Evolutionary conservation across 2,113 vertebrate genomes (phyloP).

Genomic region (Poeciliopsis occidentalis): DNA sequence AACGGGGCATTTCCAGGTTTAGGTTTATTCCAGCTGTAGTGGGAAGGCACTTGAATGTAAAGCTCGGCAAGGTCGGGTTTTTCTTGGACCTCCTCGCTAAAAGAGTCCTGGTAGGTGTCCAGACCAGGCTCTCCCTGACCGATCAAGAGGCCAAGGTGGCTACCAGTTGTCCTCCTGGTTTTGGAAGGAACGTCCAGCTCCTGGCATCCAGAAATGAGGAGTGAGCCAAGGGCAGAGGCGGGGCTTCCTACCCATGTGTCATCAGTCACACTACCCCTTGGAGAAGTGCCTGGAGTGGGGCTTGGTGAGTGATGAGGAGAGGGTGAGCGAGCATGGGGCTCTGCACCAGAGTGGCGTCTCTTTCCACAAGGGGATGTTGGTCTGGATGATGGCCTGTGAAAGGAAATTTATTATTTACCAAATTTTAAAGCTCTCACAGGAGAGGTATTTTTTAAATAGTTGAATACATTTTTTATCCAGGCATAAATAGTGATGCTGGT

Average conservation of each 20-base stretch:
- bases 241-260: too few species aligned
- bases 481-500: too few species aligned
- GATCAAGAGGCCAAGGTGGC: slow-evolving; percentile 80
- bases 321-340: slow-evolving; percentile 84
- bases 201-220: too few species aligned
- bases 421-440: not conserved
- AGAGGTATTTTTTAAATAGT: too few species aligned
- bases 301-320: slow-evolving; percentile 93
- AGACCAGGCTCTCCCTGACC: slow-evolving; percentile 84
- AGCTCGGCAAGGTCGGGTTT: slow-evolving; percentile 86
- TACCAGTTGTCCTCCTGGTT: slow-evolving; percentile 91
- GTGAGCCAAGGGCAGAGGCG: too few species aligned
- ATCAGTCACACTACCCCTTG: too few species aligned
- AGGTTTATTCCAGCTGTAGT: slow-evolving; percentile 94
- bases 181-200: too few species aligned
- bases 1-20: slow-evolving; percentile 90
- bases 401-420: slow-evolving; percentile 48
- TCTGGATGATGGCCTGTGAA: slow-evolving; percentile 88
- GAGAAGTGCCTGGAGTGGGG: too few species aligned
- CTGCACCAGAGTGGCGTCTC: slow-evolving; percentile 89
- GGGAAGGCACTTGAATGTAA: slow-evolving; percentile 92
- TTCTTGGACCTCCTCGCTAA: slow-evolving; percentile 78
- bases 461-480: too few species aligned
- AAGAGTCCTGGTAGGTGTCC: slow-evolving; percentile 84
- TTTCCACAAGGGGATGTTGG: slow-evolving; percentile 95